Conservation (phyloP, 2,797 vertebrate genomes). For the Trematomus bernacchii region DNA sequence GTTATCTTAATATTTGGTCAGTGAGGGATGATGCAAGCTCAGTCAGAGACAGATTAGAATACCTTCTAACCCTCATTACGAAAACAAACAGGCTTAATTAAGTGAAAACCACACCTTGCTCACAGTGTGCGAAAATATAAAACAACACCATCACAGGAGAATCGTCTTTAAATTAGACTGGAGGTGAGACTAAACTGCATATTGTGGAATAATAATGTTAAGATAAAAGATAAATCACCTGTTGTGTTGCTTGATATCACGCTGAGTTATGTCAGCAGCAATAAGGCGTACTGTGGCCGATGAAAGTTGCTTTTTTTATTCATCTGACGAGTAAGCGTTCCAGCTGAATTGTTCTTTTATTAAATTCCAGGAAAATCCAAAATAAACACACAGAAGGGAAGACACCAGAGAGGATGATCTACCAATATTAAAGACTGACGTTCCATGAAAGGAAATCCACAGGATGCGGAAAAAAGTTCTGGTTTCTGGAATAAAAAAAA, state of each 20-base stretch:
- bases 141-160: slow-evolving; percentile 15
- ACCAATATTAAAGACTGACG: background rate
- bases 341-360: slow-evolving; percentile 29
- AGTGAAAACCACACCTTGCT: slow-evolving; percentile 2
- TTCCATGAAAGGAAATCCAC: background rate
- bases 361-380: slow-evolving; percentile 22
- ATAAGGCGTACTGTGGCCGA: slow-evolving; percentile 2
- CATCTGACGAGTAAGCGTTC: slow-evolving; percentile 9
- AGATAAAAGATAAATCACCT: slow-evolving; percentile 44
- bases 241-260: slow-evolving; percentile 21
- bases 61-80: background rate
- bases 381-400: background rate
- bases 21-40: slow-evolving; percentile 22
- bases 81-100: slow-evolving; percentile 8
- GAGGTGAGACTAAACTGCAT: slow-evolving; percentile 26
- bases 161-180: slow-evolving; percentile 33
- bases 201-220: slow-evolving; percentile 1
- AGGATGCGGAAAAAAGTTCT: background rate
- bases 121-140: background rate
- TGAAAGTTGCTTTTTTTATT: slow-evolving; percentile 36
- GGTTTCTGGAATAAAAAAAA: background rate
- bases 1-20: slow-evolving; percentile 18
- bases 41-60: background rate
- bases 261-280: slow-evolving; percentile 28
- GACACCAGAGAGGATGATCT: too few species aligned